Evolutionary conservation across 1,140 invertebrate genomes (phyloP).

Genomic region (Hirudo medicinalis): DNA sequence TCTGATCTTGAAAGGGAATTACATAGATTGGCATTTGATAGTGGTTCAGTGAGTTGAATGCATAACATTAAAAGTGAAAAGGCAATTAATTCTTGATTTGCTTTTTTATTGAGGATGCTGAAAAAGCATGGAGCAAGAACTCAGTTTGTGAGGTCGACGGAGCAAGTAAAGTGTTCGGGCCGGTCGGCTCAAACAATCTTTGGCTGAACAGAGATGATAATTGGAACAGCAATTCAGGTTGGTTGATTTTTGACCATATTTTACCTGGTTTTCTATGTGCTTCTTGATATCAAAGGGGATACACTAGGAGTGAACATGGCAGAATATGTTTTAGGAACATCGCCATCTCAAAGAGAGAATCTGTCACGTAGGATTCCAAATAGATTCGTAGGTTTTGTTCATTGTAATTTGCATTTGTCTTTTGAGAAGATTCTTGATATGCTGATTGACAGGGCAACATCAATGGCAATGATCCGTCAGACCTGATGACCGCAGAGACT

Average conservation of each 20-base stretch:
- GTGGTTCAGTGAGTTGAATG: background rate
- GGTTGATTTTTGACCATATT: background rate
- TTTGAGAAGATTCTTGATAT: background rate
- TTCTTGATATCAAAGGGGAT: constrained; percentile 33
- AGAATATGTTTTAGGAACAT: constrained; percentile 79
- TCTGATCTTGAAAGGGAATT: constrained; percentile 6
- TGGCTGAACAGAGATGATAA: constrained; percentile 6
- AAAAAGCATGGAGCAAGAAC: background rate
- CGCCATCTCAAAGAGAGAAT: constrained; percentile 55
- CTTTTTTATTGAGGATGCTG: background rate
- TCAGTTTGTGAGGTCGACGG: background rate
- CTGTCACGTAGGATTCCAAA: constrained; percentile 34
- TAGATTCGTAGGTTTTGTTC: constrained; percentile 11
- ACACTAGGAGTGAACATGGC: constrained; percentile 92
- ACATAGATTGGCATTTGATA: constrained; percentile 6
- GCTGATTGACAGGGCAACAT: no score
- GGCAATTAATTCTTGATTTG: no score
- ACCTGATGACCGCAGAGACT: no score
- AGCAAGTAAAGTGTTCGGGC: background rate
- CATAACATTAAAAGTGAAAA: background rate
- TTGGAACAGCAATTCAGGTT: constrained; percentile 5
- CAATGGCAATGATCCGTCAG: no score
- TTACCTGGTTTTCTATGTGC: background rate
- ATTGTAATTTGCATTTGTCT: background rate
- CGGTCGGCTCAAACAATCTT: background rate